Evolutionary conservation across 2,888 invertebrate species (phyloP).

Genomic region (Crocallis elinguaria): DNA sequence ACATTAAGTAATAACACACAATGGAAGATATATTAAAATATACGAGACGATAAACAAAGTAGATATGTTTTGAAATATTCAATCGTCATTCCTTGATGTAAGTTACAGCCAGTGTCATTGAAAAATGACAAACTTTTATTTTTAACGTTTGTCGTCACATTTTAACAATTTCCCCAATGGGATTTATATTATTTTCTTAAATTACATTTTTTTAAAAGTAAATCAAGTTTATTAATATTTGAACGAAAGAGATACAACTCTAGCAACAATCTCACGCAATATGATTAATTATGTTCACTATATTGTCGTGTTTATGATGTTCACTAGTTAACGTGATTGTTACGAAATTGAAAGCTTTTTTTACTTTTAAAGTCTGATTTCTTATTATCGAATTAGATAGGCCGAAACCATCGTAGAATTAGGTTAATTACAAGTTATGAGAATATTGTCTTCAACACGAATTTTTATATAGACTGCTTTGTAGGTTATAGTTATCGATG

Average conservation of each 20-base stretch:
- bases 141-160: slow-evolving; percentile 19
- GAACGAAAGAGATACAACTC: slow-evolving; percentile 4
- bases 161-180: slow-evolving; percentile 34
- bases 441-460: slow-evolving; percentile 61
- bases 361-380: slow-evolving; percentile 16
- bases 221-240: slow-evolving; percentile 1
- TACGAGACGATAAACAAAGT: slow-evolving; percentile 35
- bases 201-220: slow-evolving; percentile 5
- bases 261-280: slow-evolving; percentile 1
- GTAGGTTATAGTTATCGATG: not conserved
- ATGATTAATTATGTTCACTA: not conserved
- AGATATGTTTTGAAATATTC: slow-evolving; percentile 47
- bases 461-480: slow-evolving; percentile 41
- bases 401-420: slow-evolving; percentile 46
- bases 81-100: slow-evolving; percentile 16
- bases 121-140: slow-evolving; percentile 27
- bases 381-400: slow-evolving; percentile 30
- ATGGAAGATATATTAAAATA: slow-evolving; percentile 39
- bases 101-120: slow-evolving; percentile 40
- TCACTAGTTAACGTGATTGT: not conserved
- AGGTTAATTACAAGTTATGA: slow-evolving; percentile 38
- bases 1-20: not conserved
- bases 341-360: slow-evolving; percentile 7
- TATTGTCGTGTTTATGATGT: not conserved
- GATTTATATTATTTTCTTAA: slow-evolving; percentile 22